phyloP scores from a whole-genome alignment of 2,113 vertebrate species.

The Felis catus region DNA sequence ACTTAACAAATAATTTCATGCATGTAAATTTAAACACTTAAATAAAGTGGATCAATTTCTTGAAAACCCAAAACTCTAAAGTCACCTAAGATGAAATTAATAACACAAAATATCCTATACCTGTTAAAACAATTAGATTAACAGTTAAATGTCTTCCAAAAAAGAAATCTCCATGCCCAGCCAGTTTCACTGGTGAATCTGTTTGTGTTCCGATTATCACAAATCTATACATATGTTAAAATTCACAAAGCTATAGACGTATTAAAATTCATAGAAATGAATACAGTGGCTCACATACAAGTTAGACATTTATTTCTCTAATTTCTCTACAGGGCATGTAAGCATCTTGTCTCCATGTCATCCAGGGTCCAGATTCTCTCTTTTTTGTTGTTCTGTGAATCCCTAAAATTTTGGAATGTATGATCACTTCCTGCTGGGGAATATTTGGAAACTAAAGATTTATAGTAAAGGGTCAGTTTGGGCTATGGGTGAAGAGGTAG shows the following conservation, averaged over 20 bases:
- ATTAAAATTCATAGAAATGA: not conserved
- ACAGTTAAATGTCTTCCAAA: not conserved
- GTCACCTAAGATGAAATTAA: not conserved
- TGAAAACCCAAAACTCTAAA: not conserved
- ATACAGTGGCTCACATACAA: not conserved
- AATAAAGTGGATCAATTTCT: not conserved
- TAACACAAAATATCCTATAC: not conserved
- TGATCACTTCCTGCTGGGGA: not conserved
- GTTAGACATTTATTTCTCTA: not conserved
- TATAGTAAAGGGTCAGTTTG: not conserved
- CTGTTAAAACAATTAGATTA: not conserved
- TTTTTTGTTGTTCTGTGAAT: not conserved
- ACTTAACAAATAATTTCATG: not conserved
- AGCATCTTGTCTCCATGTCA: not conserved
- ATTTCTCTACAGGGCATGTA: not conserved
- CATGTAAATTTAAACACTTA: not conserved
- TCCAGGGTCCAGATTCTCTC: not conserved
- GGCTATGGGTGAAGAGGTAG: not conserved
- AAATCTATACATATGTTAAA: not conserved
- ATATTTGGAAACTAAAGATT: not conserved
- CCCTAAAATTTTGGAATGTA: not conserved
- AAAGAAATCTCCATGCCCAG: not conserved
- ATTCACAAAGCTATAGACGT: not conserved
- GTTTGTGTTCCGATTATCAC: not conserved
- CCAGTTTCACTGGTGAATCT: not conserved